phyloP scores from a whole-genome alignment of 2,888 invertebrate species.

The Chamaedrilus cognettii region DNA sequence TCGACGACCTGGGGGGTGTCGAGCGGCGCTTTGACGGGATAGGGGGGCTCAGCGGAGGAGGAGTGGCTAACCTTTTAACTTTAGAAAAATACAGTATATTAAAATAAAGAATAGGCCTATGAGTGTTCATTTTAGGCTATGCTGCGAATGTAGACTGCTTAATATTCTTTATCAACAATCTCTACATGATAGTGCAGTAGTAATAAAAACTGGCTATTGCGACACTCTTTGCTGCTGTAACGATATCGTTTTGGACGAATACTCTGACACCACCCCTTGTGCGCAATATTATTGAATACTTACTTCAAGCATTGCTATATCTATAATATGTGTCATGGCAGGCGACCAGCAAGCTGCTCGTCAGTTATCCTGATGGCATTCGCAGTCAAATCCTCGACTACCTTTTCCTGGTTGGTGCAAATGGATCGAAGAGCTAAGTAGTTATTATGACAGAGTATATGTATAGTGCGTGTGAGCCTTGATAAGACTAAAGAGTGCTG shows the following conservation, averaged over 20 bases:
- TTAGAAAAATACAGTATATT: neutral
- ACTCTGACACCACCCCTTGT: too few relatives aligned
- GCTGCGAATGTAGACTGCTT: neutral
- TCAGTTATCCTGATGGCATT: slow-evolving; percentile 51
- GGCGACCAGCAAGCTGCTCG: slow-evolving; percentile 60
- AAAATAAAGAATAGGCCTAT: neutral
- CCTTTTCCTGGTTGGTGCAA: slow-evolving; percentile 58
- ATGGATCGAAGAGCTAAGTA: too few relatives aligned
- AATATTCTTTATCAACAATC: neutral
- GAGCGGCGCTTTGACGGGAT: slow-evolving; percentile 47
- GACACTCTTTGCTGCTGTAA: too few relatives aligned
- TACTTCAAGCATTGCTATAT: neutral
- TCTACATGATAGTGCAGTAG: neutral
- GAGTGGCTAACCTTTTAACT: slow-evolving; percentile 34
- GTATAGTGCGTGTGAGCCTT: too few relatives aligned
- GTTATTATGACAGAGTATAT: neutral
- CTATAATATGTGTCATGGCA: slow-evolving; percentile 24
- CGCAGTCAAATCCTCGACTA: slow-evolving; percentile 56
- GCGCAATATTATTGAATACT: neutral
- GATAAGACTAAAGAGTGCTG: too few relatives aligned
- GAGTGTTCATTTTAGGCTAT: neutral
- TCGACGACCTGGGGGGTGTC: slow-evolving; percentile 28
- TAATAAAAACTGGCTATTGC: too few relatives aligned
- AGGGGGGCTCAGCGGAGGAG: slow-evolving; percentile 49
- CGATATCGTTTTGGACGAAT: too few relatives aligned